Base-by-base conservation (phyloP, 2,113 vertebrate genomes). In the Protobothrops mucrosquamatus region DNA sequence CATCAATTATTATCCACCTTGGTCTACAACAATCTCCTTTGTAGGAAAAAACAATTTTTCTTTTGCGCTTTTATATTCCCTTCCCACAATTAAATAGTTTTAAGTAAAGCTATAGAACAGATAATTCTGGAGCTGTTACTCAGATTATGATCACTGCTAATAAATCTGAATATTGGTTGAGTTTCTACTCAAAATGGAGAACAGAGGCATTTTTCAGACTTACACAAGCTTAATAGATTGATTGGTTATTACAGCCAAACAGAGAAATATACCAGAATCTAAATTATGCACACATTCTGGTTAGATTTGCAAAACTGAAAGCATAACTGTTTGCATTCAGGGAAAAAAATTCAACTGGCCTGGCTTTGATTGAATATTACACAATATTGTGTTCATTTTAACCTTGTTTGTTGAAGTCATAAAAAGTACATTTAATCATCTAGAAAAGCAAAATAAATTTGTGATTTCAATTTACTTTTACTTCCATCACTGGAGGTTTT, bases 251-350 rank as follows among this genome's bases (percentile, higher is more conserved):
- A 99, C 87, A 98, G 98, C 88, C 98, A 98, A 94, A 97, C 98
- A 92, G 98, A 98, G 95, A 98, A 99, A 57, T 98, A 99, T 55
- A 98, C 92, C 98, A 98, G 94, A 98, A 98, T 86, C 95, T 98
- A 97, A 98, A 97, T 97, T 99, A 99, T 54, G 99, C 99, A 96
- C 98, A 96, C 92, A 99, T 99, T 95, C 97, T 99, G 88, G 98
- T 99, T 94, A 97, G 98, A 97, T 99, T 99, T 96, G 99, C 99
- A 1, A 98, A 99, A 94, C 97, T 99, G 90, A 99, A 98, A 96
- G 98, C 97, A 99, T 99, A 96, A 98, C 98, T 98, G 94, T 94
- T 69, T 89, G 59, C n/a, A 8, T 15, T 93, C 91, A 93, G 86
- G 23, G 20, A 0, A 55, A 15, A 91, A 61, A 81, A 81, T 39